These are phyloP conservation scores for Ibidorhyncha struthersii DNA, from an alignment of 2,113 vertebrate species.

Conservation along the genomic window DNA sequence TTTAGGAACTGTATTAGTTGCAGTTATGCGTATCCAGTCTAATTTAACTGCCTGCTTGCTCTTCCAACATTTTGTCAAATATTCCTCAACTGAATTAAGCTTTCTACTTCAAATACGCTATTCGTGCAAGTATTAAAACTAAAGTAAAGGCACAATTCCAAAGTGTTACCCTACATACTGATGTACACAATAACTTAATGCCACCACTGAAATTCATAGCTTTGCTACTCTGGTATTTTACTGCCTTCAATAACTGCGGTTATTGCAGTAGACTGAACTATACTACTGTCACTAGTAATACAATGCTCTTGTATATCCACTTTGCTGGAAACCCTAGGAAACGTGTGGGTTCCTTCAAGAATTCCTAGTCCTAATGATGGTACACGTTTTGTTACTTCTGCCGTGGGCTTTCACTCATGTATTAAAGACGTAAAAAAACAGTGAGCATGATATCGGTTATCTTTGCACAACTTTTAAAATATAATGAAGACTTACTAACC, in stretches of 20 bases:
- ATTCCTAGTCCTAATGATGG: neutral
- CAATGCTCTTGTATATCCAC: neutral
- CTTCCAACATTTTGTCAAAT: slow-evolving; percentile 39
- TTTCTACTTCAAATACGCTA: neutral
- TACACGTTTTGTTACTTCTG: neutral
- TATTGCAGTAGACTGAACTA: neutral
- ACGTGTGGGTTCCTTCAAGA: neutral
- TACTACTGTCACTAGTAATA: neutral
- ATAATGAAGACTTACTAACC: neutral
- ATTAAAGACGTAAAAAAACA: neutral
- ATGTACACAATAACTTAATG: neutral
- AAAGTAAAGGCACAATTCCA: neutral
- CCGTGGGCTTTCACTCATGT: neutral
- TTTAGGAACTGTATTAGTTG: slow-evolving; percentile 4
- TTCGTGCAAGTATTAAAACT: neutral
- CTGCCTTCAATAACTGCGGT: neutral
- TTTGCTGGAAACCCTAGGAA: slow-evolving; percentile 16
- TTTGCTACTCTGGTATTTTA: neutral
- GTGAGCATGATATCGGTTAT: neutral
- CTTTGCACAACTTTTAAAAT: neutral
- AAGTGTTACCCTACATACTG: neutral
- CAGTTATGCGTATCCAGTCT: neutral
- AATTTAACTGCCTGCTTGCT: slow-evolving; percentile 22
- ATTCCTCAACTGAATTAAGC: slow-evolving; percentile 15
- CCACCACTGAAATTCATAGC: neutral